Evolutionary conservation across 2,113 vertebrate genomes (phyloP).

Genomic region (Gymnogyps californianus): DNA sequence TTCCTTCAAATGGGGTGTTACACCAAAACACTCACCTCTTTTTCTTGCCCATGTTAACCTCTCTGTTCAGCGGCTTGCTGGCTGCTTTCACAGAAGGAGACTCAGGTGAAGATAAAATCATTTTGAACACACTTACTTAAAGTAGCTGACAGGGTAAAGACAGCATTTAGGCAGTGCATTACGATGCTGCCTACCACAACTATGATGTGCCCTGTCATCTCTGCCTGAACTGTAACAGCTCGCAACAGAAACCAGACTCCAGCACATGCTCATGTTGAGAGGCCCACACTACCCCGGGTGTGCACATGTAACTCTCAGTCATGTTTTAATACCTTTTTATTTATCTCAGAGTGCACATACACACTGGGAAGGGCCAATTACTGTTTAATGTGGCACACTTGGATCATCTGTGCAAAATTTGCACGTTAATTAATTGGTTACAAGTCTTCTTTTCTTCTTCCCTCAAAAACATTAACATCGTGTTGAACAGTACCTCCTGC

Average conservation of each 20-base stretch:
- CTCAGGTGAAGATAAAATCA: not conserved
- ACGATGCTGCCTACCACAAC: not conserved
- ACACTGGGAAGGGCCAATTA: not conserved
- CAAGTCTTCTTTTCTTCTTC: not conserved
- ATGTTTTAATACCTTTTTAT: not conserved
- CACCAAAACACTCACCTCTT: not conserved
- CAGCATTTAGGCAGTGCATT: too few relatives aligned
- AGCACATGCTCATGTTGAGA: accelerated
- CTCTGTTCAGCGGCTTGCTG: not conserved
- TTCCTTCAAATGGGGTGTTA: not conserved
- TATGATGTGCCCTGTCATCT: not conserved
- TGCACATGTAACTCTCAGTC: not conserved
- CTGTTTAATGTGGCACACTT: not conserved
- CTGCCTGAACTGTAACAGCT: not conserved
- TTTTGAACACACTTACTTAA: not conserved
- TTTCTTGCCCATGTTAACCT: not conserved
- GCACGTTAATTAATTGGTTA: not conserved
- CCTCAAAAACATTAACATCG: not conserved
- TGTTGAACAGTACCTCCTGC: not conserved
- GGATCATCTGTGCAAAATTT: not conserved
- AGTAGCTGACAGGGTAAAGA: not conserved
- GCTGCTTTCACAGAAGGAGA: not conserved
- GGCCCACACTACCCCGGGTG: not conserved
- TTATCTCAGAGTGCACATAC: not conserved
- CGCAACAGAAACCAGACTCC: not conserved